A percentile compares a stretch with the other conserved stretches of the same genome.
These are phyloP conservation scores for Panthera leo DNA, from an alignment of 2,113 vertebrate genomes.

Conservation along the genomic window DNA sequence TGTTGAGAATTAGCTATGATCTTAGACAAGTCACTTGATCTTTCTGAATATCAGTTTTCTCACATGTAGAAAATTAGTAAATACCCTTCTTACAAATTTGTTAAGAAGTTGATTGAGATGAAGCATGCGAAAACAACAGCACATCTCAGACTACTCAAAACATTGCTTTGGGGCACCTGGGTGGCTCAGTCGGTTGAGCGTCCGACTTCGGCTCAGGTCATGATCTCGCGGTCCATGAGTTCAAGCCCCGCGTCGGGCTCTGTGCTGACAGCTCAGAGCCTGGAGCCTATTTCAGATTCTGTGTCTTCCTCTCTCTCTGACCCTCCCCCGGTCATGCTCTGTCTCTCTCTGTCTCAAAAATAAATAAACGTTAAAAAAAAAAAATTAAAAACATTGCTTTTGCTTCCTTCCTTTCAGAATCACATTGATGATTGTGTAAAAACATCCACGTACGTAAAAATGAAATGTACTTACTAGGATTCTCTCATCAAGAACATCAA, in stretches of 20 bases:
- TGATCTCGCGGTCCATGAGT: no score
- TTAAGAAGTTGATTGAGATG: neutral
- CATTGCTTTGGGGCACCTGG: neutral
- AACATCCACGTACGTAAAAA: neutral
- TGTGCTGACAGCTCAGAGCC: no score
- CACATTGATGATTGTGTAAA: neutral
- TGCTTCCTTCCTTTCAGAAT: neutral
- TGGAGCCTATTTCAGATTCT: no score
- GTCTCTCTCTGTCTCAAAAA: no score
- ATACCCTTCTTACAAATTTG: neutral
- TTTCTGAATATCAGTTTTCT: neutral
- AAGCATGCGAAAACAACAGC: neutral
- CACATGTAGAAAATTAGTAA: neutral
- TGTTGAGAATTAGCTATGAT: neutral
- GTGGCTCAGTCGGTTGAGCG: no score
- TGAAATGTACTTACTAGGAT: neutral
- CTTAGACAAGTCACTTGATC: neutral
- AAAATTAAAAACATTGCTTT: neutral
- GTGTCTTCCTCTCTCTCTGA: no score
- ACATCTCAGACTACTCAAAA: neutral
- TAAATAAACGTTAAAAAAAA: no score
- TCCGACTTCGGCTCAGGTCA: no score
- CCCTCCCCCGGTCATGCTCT: no score
- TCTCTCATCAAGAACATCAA: neutral
- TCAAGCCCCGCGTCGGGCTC: no score